Evolutionary conservation across 1,140 invertebrate genomes (phyloP).

Genomic region (Lasaia peninsularis): DNA sequence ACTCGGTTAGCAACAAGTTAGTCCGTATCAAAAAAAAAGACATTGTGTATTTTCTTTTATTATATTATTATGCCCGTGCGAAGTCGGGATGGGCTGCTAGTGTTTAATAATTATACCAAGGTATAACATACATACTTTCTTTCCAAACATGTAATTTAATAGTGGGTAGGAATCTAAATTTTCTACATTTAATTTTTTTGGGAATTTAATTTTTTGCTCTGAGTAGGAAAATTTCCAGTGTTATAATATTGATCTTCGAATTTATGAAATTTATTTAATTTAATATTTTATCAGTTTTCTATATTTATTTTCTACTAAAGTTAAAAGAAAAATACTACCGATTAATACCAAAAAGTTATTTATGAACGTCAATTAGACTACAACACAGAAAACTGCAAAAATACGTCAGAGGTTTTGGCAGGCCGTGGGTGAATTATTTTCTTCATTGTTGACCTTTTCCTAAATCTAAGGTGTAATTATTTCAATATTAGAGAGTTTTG

Average conservation of each 20-base stretch:
- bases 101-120: no score
- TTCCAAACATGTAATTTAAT: no score
- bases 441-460: slow-evolving; percentile 78
- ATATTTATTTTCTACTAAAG: background rate
- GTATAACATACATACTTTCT: no score
- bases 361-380: slow-evolving; percentile 10
- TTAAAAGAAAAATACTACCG: background rate
- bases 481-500: slow-evolving; percentile 67
- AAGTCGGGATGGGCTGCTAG: no score
- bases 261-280: background rate
- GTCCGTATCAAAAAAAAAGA: no score
- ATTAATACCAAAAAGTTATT: background rate
- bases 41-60: no score
- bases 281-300: background rate
- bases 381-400: slow-evolving; percentile 36
- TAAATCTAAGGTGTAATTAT: slow-evolving; percentile 78
- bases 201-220: no score
- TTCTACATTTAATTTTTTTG: no score
- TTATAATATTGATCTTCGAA: background rate
- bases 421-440: slow-evolving; percentile 77
- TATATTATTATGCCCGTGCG: no score
- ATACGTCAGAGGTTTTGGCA: slow-evolving; percentile 76
- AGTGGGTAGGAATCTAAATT: no score
- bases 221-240: no score
- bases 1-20: no score